Conservation (phyloP, 2,888 invertebrate genomes). For the Lomographa bimaculata region DNA sequence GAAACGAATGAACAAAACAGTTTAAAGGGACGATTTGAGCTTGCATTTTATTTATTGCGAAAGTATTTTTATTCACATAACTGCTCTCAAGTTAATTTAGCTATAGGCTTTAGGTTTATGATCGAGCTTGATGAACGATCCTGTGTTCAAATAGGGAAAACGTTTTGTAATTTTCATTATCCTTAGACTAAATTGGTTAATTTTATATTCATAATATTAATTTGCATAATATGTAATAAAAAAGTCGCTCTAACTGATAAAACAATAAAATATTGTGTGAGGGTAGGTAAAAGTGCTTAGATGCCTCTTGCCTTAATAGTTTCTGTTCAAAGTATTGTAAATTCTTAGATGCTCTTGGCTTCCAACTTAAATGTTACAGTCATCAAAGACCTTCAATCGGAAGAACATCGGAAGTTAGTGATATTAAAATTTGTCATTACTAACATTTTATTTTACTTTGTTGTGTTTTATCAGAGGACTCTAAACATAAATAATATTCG, state of each 20-base stretch:
- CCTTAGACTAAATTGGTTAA: slow-evolving; percentile 24
- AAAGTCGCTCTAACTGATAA: background rate
- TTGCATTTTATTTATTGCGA: slow-evolving; percentile 12
- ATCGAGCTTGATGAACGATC: slow-evolving; percentile 7
- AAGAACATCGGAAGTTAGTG: no score
- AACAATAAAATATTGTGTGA: background rate
- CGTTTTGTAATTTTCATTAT: slow-evolving; percentile 19
- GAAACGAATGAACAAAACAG: background rate
- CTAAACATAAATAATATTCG: no score
- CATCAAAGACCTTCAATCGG: no score
- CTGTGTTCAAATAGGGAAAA: slow-evolving; percentile 19
- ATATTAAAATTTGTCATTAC: no score
- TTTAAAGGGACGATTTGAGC: slow-evolving; percentile 15
- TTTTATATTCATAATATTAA: slow-evolving; percentile 29
- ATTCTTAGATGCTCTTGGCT: no score
- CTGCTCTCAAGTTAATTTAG: no score
- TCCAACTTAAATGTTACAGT: no score
- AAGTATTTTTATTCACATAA: slow-evolving; percentile 10
- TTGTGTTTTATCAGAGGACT: no score
- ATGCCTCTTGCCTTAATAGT: slow-evolving; percentile 7
- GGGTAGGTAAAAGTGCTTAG: slow-evolving; percentile 9
- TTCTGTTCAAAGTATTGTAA: no score
- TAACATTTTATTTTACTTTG: no score
- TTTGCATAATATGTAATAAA: slow-evolving; percentile 26
- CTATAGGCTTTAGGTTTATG: slow-evolving; percentile 1